These are phyloP conservation scores for Irena cyanogastra DNA, from an alignment of 2,113 vertebrate species.

Conservation along the genomic window DNA sequence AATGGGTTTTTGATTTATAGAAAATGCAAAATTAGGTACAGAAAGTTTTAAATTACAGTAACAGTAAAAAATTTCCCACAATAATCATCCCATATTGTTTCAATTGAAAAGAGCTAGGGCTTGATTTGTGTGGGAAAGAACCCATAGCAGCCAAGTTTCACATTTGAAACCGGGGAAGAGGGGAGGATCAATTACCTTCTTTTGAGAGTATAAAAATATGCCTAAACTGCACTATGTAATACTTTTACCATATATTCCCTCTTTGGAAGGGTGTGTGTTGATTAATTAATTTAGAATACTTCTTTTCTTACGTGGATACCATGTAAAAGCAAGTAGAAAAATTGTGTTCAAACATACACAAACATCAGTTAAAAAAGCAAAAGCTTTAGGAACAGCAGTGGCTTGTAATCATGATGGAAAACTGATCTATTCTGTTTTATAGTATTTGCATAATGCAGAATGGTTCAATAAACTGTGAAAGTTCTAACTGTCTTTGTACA, in stretches of 20 bases:
- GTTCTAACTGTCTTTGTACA: not conserved
- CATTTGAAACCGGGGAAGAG: conserved; percentile 29
- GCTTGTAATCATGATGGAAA: not conserved
- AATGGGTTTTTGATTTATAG: conserved; percentile 69
- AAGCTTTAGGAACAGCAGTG: not conserved
- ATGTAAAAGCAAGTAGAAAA: not conserved
- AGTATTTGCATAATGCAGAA: not conserved
- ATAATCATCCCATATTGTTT: conserved; percentile 65
- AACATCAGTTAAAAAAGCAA: not conserved
- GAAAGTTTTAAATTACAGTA: conserved; percentile 66
- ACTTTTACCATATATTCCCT: not conserved
- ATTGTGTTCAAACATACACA: not conserved
- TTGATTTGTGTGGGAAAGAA: conserved; percentile 43
- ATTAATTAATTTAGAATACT: not conserved
- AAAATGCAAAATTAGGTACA: conserved; percentile 60
- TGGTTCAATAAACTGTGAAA: not conserved
- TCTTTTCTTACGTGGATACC: not conserved
- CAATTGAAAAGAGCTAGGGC: conserved; percentile 33
- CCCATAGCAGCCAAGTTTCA: conserved; percentile 47
- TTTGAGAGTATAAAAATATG: conserved; percentile 31
- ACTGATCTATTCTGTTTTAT: not conserved
- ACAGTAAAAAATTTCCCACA: conserved; percentile 64
- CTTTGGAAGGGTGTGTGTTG: not conserved
- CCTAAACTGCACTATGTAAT: not conserved
- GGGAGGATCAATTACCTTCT: conserved; percentile 21